phyloP scores from a whole-genome alignment of 2,888 invertebrate genomes.

The Sipunculus nudus region DNA sequence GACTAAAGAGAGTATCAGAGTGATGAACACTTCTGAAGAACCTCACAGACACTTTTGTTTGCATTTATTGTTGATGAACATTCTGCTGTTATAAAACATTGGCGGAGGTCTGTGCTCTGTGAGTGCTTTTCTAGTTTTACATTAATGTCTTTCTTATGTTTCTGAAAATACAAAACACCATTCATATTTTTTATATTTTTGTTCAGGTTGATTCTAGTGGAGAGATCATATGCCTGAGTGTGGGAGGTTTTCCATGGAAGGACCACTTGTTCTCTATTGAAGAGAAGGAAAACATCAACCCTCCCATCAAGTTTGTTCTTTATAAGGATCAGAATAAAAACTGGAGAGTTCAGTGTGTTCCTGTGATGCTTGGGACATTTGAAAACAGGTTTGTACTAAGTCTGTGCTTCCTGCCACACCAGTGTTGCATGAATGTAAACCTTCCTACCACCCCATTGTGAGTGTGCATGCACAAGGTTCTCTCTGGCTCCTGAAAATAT shows the following conservation, averaged over 20 bases:
- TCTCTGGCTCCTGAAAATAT: too few relatives aligned
- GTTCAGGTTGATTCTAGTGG: conserved; percentile 77
- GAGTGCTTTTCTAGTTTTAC: too few relatives aligned
- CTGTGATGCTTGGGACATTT: conserved; percentile 67
- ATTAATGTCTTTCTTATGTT: too few relatives aligned
- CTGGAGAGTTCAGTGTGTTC: conserved; percentile 90
- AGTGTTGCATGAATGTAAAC: background rate
- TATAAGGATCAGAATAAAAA: conserved; percentile 73
- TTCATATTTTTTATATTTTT: conserved; percentile 7
- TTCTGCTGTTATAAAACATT: too few relatives aligned
- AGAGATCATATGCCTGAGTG: conserved; percentile 78
- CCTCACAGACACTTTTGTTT: too few relatives aligned
- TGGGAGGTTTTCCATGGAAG: conserved; percentile 86
- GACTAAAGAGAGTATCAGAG: too few relatives aligned
- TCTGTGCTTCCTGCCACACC: background rate
- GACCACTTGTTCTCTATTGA: conserved; percentile 87
- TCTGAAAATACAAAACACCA: too few relatives aligned
- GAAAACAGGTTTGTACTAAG: conserved; percentile 55
- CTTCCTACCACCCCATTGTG: too few relatives aligned
- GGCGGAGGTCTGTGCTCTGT: too few relatives aligned
- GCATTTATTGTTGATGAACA: too few relatives aligned
- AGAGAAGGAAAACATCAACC: conserved; percentile 72
- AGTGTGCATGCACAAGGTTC: too few relatives aligned
- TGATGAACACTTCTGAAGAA: too few relatives aligned
- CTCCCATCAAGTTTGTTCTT: conserved; percentile 67